These are phyloP conservation scores for Microctenopoma lineatum DNA, from an alignment of 2,797 vertebrate species.

Conservation along the genomic window DNA sequence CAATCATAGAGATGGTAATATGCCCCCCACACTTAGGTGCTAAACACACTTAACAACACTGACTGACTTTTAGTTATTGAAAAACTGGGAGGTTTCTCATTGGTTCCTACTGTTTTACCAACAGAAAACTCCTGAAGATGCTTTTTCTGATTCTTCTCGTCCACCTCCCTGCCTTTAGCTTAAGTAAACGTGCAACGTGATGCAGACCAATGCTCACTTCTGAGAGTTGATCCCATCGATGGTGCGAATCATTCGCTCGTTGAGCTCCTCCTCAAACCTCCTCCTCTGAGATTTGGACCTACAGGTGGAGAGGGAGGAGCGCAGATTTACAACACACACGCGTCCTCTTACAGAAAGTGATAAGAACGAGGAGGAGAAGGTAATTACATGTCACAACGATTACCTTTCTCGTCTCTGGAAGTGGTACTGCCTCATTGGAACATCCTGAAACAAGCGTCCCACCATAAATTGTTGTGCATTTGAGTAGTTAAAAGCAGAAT, in stretches of 20 bases:
- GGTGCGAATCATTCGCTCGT: conserved; percentile 97
- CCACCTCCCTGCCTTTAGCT: neutral
- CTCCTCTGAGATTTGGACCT: conserved; percentile 98
- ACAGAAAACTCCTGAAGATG: neutral
- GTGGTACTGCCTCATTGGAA: conserved; percentile 94
- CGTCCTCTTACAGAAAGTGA: neutral
- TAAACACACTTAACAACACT: neutral
- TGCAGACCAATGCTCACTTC: conserved; percentile 84
- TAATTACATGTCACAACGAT: conserved; percentile 7
- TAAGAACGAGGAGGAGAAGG: neutral
- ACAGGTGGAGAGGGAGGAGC: neutral
- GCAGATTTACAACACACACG: conserved; percentile 1
- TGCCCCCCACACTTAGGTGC: too few species aligned
- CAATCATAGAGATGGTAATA: neutral
- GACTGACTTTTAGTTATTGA: neutral
- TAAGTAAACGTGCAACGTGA: conserved; percentile 7
- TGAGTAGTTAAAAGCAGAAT: neutral
- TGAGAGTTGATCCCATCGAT: conserved; percentile 98
- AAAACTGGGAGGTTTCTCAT: neutral
- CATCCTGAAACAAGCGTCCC: conserved; percentile 84
- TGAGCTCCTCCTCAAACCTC: conserved; percentile 96
- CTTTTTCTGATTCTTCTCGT: neutral
- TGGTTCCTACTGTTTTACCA: neutral
- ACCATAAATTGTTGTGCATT: neutral
- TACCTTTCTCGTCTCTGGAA: conserved; percentile 89